Conservation (phyloP, 1,140 invertebrate species). For the Tetramorium simillimum region DNA sequence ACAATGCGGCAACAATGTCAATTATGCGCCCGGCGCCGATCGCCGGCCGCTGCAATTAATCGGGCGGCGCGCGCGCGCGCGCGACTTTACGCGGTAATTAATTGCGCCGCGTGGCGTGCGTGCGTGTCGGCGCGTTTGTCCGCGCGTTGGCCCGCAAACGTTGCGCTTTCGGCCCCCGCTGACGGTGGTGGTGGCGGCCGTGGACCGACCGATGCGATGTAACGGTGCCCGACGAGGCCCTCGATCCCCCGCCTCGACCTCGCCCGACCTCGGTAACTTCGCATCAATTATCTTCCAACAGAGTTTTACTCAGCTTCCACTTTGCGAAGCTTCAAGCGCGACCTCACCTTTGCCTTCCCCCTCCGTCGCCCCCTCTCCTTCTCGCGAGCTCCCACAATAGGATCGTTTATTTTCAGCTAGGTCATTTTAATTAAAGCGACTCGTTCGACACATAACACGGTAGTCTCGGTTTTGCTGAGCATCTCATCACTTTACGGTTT, state of each 20-base stretch:
- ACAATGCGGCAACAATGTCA: slow-evolving; percentile 84
- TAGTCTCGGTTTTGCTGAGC: not conserved
- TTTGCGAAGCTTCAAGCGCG: slow-evolving; percentile 9
- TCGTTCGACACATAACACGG: not conserved
- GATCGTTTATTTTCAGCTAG: slow-evolving; percentile 22
- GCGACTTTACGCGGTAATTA: slow-evolving; percentile 81
- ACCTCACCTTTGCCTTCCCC: not conserved
- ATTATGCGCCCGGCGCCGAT: slow-evolving; percentile 78
- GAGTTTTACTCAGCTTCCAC: slow-evolving; percentile 33
- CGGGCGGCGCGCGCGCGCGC: slow-evolving; percentile 68
- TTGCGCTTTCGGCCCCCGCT: slow-evolving; percentile 42
- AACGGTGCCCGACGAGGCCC: slow-evolving; percentile 1
- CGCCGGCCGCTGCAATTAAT: slow-evolving; percentile 77
- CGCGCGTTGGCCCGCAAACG: slow-evolving; percentile 22
- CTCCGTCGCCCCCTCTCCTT: not conserved
- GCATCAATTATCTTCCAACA: slow-evolving; percentile 37
- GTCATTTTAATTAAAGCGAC: slow-evolving; percentile 32
- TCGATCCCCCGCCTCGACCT: slow-evolving; percentile 4
- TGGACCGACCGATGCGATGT: slow-evolving; percentile 6
- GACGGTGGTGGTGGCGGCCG: not conserved
- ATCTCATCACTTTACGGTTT: not conserved
- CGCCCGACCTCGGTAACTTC: slow-evolving; percentile 41
- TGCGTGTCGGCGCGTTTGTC: slow-evolving; percentile 52
- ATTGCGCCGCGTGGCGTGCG: slow-evolving; percentile 69
- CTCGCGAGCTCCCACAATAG: not conserved